Conservation (phyloP, 1,140 invertebrate species). For the Drosophila dunni region DNA sequence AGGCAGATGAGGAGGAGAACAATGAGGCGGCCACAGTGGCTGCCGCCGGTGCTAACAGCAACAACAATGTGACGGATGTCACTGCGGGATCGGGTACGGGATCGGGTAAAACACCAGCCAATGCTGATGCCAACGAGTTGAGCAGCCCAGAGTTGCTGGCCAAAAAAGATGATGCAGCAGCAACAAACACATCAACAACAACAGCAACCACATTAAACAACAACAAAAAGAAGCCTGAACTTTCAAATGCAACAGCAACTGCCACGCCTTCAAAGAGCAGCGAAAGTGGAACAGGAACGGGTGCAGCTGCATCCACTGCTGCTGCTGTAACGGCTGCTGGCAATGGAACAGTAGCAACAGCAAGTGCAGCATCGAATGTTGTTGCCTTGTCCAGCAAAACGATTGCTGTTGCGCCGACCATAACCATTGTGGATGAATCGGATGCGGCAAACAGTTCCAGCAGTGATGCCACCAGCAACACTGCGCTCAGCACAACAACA, state of each 20-base stretch:
- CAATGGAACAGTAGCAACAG: background rate
- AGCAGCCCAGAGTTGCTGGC: slow-evolving; percentile 17
- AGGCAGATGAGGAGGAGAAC: slow-evolving; percentile 50
- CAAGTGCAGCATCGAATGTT: too few relatives aligned
- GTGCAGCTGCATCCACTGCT: slow-evolving; percentile 4
- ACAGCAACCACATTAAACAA: slow-evolving; percentile 16
- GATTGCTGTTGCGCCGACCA: slow-evolving; percentile 36
- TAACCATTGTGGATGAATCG: slow-evolving; percentile 71
- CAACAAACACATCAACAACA: slow-evolving; percentile 7
- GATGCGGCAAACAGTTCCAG: slow-evolving; percentile 66
- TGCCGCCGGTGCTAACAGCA: background rate
- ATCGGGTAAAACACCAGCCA: slow-evolving; percentile 2
- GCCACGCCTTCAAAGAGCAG: background rate
- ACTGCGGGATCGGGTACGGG: background rate
- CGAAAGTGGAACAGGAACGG: slow-evolving; percentile 1
- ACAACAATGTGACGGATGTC: background rate
- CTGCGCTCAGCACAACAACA: background rate
- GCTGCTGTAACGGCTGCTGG: background rate
- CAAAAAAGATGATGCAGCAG: slow-evolving; percentile 53
- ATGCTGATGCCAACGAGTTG: slow-evolving; percentile 21
- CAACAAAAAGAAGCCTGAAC: slow-evolving; percentile 52
- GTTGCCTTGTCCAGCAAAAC: background rate
- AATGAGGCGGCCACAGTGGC: background rate
- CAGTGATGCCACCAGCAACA: slow-evolving; percentile 52
- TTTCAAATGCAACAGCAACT: background rate